A percentile compares a stretch with the other conserved stretches of the same genome.
These are phyloP conservation scores for Centropristis striata DNA, from an alignment of 2,113 vertebrate genomes.

Conservation along the genomic window DNA sequence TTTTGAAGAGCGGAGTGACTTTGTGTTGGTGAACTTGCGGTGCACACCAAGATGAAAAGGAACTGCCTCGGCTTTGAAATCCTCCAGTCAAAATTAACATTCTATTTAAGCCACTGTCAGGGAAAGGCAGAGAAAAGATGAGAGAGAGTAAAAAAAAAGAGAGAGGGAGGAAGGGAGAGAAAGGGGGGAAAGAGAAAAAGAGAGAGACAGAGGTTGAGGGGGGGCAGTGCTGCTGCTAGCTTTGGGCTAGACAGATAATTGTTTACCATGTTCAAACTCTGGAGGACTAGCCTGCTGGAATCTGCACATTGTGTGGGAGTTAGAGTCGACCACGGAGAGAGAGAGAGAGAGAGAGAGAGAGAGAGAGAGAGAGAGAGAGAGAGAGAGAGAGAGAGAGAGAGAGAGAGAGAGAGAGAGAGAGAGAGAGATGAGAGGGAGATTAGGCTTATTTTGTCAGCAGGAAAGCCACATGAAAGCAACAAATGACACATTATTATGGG, in stretches of 20 bases:
- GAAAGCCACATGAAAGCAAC: conserved; percentile 85
- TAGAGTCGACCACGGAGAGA: conserved; percentile 75
- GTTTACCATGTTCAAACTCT: conserved; percentile 87
- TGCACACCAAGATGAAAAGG: conserved; percentile 79
- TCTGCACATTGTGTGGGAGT: conserved; percentile 83
- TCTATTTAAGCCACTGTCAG: conserved; percentile 82
- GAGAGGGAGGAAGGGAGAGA: conserved; percentile 40
- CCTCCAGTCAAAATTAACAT: conserved; percentile 84
- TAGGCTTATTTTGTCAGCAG: conserved; percentile 85
- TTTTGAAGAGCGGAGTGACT: conserved; percentile 72
- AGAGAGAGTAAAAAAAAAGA: conserved; percentile 63
- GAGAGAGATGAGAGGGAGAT: conserved; percentile 76
- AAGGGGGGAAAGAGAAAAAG: conserved; percentile 3
- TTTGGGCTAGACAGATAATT: conserved; percentile 85
- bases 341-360: conserved; percentile 8
- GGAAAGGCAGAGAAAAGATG: conserved; percentile 73
- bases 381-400: conserved; percentile 63
- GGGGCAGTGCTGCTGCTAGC: conserved; percentile 54
- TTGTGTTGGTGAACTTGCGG: conserved; percentile 82
- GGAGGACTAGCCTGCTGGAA: conserved; percentile 85
- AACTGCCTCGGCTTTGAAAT: conserved; percentile 80
- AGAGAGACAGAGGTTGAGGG: conserved; percentile 12
- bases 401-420: conserved; percentile 54
- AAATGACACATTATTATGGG: conserved; percentile 84
- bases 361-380: conserved; percentile 73